Percentiles rank a stretch among this genome's conserved stretches.
Conservation (phyloP, 2,113 vertebrate species). For the Sorex araneus region DNA sequence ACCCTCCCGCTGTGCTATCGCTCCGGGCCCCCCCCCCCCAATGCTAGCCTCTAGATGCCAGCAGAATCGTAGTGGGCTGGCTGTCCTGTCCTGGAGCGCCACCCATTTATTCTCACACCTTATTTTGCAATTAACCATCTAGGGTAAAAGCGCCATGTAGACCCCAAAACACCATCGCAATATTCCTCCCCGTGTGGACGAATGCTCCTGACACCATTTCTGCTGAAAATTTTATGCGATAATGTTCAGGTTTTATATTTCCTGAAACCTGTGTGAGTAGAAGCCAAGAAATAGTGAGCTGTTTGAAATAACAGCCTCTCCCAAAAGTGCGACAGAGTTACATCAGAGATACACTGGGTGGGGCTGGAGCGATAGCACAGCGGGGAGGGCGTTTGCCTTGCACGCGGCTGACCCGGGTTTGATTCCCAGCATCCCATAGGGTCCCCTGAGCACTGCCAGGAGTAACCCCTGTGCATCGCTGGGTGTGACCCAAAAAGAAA, state of each 20-base stretch:
- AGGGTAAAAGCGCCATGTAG: slow-evolving; percentile 1
- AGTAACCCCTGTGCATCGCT: too few relatives aligned
- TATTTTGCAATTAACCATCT: slow-evolving; percentile 15
- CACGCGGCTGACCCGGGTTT: too few relatives aligned
- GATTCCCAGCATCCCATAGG: too few relatives aligned
- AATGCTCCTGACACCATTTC: background rate
- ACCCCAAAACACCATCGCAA: background rate
- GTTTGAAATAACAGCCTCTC: background rate
- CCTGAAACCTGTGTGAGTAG: slow-evolving; percentile 5
- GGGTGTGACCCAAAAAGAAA: too few relatives aligned
- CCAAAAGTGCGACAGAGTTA: background rate
- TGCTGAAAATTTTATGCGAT: slow-evolving; percentile 1
- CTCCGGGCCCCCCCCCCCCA: too few relatives aligned
- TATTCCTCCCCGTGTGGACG: background rate
- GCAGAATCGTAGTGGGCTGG: background rate
- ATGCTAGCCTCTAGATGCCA: background rate
- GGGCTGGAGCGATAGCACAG: too few relatives aligned
- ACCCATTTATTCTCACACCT: slow-evolving; percentile 10
- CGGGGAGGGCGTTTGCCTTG: too few relatives aligned
- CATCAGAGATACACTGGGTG: background rate
- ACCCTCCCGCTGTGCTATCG: too few relatives aligned
- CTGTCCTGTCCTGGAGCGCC: background rate
- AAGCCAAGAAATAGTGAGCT: slow-evolving; percentile 14
- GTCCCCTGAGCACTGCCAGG: too few relatives aligned
- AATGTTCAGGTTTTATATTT: slow-evolving; percentile 49